Conservation (phyloP, 2,888 invertebrate genomes). For the Lasioglossum malachurum region DNA sequence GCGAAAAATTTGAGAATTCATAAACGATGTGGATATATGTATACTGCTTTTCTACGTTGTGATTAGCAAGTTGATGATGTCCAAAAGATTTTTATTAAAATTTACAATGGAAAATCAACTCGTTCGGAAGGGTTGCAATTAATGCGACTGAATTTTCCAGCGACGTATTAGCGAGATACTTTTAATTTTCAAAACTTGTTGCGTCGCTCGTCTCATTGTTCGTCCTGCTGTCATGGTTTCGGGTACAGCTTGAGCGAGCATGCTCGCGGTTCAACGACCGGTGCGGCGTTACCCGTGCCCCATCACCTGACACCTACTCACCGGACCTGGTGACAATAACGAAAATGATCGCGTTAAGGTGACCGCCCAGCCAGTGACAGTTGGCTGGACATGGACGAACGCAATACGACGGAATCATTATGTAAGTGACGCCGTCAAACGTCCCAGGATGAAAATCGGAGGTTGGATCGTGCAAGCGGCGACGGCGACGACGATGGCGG, state of each 20-base stretch:
- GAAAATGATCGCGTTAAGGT: slow-evolving; percentile 24
- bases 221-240: slow-evolving; percentile 2
- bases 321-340: slow-evolving; percentile 27
- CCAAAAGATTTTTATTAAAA: neutral
- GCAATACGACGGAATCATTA: slow-evolving; percentile 31
- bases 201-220: neutral
- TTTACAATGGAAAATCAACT: too few relatives aligned
- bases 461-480: neutral
- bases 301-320: slow-evolving; percentile 21
- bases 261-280: slow-evolving; percentile 26
- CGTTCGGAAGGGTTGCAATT: neutral
- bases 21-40: too few relatives aligned
- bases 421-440: slow-evolving; percentile 24
- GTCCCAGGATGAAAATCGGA: slow-evolving; percentile 26
- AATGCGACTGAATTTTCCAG: neutral
- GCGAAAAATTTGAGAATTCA: too few relatives aligned
- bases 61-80: too few relatives aligned
- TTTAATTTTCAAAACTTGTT: neutral
- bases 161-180: neutral
- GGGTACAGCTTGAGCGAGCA: neutral
- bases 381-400: slow-evolving; percentile 2
- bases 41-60: too few relatives aligned
- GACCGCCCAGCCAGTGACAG: slow-evolving; percentile 16
- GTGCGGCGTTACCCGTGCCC: neutral
- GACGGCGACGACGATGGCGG: neutral